Evolutionary conservation across 2,888 invertebrate genomes (phyloP).

Genomic region (Agrochola lota): DNA sequence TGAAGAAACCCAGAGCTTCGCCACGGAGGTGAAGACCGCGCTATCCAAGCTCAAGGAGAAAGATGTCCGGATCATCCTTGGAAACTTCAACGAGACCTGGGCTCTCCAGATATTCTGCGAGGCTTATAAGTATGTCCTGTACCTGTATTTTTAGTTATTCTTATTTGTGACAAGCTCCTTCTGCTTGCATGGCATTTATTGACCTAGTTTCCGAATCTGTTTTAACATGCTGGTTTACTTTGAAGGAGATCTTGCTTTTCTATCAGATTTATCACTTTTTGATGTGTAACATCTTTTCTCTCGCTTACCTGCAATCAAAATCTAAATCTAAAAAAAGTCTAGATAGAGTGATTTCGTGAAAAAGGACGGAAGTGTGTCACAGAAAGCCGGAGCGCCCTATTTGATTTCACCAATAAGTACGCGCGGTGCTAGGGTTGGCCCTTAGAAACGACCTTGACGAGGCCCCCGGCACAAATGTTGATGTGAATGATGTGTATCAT

Average conservation of each 20-base stretch:
- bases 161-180: background rate
- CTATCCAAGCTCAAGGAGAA: slow-evolving; percentile 96
- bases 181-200: no score
- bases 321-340: no score
- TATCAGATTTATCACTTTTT: background rate
- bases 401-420: no score
- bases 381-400: no score
- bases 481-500: no score
- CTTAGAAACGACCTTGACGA: no score
- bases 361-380: no score
- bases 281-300: no score
- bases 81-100: slow-evolving; percentile 98
- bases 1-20: slow-evolving; percentile 97
- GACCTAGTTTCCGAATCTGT: background rate
- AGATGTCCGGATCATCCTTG: slow-evolving; percentile 98
- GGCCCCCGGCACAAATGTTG: no score
- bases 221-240: background rate
- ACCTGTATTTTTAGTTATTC: background rate
- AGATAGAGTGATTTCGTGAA: no score
- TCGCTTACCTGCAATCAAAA: no score
- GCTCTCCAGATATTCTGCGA: slow-evolving; percentile 97
- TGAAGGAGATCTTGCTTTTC: background rate
- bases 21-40: slow-evolving; percentile 95
- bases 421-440: no score
- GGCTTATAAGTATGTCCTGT: slow-evolving; percentile 92